A percentile compares a stretch with the other conserved stretches of the same genome.
Conservation (phyloP, 2,888 invertebrate genomes). For the Orchestes rusci region DNA sequence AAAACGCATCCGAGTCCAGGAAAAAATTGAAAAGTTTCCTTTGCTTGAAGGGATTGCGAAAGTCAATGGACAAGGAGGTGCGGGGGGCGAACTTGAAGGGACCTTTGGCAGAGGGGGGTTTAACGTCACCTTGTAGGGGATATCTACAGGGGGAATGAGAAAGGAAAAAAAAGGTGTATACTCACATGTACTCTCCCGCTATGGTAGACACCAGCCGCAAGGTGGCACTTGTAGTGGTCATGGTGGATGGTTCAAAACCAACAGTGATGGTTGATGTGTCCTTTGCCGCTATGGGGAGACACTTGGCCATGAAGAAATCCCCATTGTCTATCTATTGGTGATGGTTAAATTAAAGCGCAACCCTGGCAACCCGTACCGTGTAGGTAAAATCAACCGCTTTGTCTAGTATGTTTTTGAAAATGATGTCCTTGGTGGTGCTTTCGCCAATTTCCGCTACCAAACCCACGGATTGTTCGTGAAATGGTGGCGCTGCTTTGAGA, state of each 20-base stretch:
- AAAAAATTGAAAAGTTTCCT: conserved; percentile 41
- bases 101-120: conserved; percentile 47
- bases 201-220: conserved; percentile 32
- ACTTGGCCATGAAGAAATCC: conserved; percentile 28
- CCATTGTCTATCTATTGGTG: conserved; percentile 30
- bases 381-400: conserved; percentile 29
- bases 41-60: conserved; percentile 45
- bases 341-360: not conserved
- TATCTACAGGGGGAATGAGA: conserved; percentile 30
- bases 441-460: conserved; percentile 34
- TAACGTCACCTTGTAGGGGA: conserved; percentile 44
- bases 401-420: conserved; percentile 31
- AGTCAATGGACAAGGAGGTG: conserved; percentile 38
- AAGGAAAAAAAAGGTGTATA: conserved; percentile 4
- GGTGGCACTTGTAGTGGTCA: conserved; percentile 33
- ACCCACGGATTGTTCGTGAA: conserved; percentile 30
- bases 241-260: conserved; percentile 34
- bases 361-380: conserved; percentile 17
- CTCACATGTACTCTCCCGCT: conserved; percentile 38
- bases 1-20: conserved; percentile 43
- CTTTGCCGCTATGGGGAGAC: conserved; percentile 20
- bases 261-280: conserved; percentile 29
- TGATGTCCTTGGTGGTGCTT: conserved; percentile 24
- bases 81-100: conserved; percentile 44
- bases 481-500: conserved; percentile 31